Evolutionary conservation across 1,140 invertebrate genomes (phyloP).

Genomic region (Drosophila lacteicornis): DNA sequence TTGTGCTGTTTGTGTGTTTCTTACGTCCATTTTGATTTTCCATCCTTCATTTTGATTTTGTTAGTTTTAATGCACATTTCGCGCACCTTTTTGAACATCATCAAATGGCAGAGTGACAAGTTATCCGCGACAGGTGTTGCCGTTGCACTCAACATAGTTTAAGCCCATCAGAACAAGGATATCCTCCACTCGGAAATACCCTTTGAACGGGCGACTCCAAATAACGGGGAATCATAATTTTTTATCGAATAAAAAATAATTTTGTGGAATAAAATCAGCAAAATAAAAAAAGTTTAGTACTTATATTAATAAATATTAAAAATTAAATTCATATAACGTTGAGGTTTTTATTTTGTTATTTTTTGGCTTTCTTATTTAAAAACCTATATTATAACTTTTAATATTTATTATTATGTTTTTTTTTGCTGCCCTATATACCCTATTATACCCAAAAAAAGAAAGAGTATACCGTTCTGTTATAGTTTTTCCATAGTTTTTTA

Average conservation of each 20-base stretch:
- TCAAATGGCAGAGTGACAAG: conserved; percentile 11
- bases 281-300: too few species aligned
- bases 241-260: too few species aligned
- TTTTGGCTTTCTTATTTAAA: not conserved
- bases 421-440: not conserved
- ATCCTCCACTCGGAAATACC: conserved; percentile 1
- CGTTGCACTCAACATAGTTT: not conserved
- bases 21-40: not conserved
- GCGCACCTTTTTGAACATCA: conserved; percentile 18
- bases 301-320: too few species aligned
- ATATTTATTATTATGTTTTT: not conserved
- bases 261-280: too few species aligned
- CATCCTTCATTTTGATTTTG: conserved; percentile 7
- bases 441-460: not conserved
- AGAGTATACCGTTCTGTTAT: not conserved
- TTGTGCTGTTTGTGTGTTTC: too few species aligned
- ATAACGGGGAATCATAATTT: not conserved
- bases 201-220: not conserved
- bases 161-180: not conserved
- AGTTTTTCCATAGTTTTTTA: not conserved
- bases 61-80: conserved; percentile 21
- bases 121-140: conserved; percentile 2
- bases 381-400: too few species aligned
- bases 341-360: too few species aligned
- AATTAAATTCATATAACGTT: too few species aligned